Percentiles rank a stretch among this genome's conserved stretches.
Conservation (phyloP, 2,888 invertebrate species). For the Ichneumoninae sp. region DNA sequence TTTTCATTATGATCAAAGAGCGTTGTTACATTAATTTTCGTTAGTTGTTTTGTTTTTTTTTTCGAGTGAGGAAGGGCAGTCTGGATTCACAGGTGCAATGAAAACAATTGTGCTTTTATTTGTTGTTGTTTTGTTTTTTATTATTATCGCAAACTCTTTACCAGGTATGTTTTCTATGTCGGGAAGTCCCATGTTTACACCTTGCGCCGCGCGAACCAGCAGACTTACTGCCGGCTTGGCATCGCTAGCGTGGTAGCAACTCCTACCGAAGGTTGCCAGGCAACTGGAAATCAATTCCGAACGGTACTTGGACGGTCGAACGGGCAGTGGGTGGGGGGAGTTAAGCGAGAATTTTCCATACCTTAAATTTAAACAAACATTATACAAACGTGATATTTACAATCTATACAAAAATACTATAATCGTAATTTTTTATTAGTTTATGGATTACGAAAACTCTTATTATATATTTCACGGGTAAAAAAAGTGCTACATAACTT, state of each 20-base stretch:
- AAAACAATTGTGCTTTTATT: conserved; percentile 39
- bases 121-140: conserved; percentile 30
- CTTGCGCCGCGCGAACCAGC: conserved; percentile 76
- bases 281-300: conserved; percentile 81
- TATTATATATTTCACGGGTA: not conserved
- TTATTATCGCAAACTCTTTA: conserved; percentile 69
- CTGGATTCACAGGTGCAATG: conserved; percentile 5
- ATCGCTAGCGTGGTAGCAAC: conserved; percentile 75
- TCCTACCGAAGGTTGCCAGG: conserved; percentile 78
- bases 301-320: conserved; percentile 61
- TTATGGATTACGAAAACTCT: not conserved
- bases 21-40: not conserved
- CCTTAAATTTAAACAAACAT: conserved; percentile 12
- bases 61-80: not conserved
- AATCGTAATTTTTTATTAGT: not conserved
- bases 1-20: not conserved
- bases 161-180: conserved; percentile 81
- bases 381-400: not conserved
- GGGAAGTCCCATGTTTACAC: conserved; percentile 80
- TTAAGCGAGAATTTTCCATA: conserved; percentile 10
- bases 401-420: not conserved
- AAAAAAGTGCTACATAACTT: not conserved
- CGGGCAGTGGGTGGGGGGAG: conserved; percentile 2
- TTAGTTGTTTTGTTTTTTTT: not conserved
- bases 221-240: conserved; percentile 77